These are phyloP conservation scores for Drosophila mettleri DNA, from an alignment of 2,888 invertebrate genomes.

Conservation along the genomic window DNA sequence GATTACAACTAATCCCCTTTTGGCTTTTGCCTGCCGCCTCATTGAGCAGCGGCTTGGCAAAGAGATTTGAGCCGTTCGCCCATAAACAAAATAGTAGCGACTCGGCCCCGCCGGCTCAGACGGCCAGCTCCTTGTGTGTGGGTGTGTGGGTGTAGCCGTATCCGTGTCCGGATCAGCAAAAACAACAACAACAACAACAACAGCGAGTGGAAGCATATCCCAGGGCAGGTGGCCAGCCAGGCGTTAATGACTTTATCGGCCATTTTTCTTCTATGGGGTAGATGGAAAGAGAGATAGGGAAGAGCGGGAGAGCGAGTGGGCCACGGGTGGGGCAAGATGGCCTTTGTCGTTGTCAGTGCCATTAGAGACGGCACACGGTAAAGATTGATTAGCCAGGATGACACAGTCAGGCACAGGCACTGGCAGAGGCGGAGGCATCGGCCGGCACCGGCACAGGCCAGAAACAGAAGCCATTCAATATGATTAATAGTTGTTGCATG, in stretches of 20 bases:
- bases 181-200: slow-evolving; percentile 15
- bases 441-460: slow-evolving; percentile 1
- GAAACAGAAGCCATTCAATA: slow-evolving; percentile 60
- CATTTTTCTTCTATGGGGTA: slow-evolving; percentile 64
- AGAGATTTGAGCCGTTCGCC: slow-evolving; percentile 66
- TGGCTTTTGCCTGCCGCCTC: slow-evolving; percentile 79
- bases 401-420: slow-evolving; percentile 53
- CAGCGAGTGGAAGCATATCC: slow-evolving; percentile 7
- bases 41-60: slow-evolving; percentile 66
- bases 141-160: slow-evolving; percentile 15
- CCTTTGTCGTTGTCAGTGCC: slow-evolving; percentile 61
- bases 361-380: slow-evolving; percentile 56
- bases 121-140: slow-evolving; percentile 9
- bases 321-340: slow-evolving; percentile 26
- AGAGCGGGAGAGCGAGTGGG: slow-evolving; percentile 18
- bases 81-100: slow-evolving; percentile 72
- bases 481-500: slow-evolving; percentile 75
- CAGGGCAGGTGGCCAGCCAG: slow-evolving; percentile 69
- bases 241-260: slow-evolving; percentile 79
- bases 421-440: neutral
- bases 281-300: neutral
- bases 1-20: slow-evolving; percentile 80
- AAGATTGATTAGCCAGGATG: slow-evolving; percentile 75
- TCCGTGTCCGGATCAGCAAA: slow-evolving; percentile 42
- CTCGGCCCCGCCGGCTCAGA: slow-evolving; percentile 57